Conservation (phyloP, 2,797 vertebrate species). For the Loris lydekkerianus region DNA sequence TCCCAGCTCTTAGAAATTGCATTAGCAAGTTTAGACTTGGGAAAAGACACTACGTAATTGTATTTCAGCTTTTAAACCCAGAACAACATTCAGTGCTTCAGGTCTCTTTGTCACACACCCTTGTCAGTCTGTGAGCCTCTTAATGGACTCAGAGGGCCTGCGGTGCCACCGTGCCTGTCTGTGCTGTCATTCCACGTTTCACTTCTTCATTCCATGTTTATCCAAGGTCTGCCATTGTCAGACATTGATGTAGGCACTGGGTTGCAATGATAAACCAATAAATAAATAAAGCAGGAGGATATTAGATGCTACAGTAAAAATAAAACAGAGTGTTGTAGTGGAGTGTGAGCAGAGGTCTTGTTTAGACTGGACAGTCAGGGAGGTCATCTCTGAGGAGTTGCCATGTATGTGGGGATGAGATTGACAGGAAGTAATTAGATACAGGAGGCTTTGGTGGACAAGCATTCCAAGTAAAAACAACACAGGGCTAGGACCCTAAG, state of each 20-base stretch:
- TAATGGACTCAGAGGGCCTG: neutral
- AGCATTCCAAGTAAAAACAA: neutral
- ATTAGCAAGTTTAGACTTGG: constrained; percentile 8
- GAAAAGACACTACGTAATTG: neutral
- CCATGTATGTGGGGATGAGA: neutral
- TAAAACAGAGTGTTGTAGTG: neutral
- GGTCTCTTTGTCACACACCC: neutral
- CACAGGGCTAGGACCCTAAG: neutral
- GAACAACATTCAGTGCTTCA: neutral
- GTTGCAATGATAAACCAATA: constrained; percentile 7
- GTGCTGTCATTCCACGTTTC: neutral
- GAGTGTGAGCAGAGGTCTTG: neutral
- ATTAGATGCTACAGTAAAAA: neutral
- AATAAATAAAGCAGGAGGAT: constrained; percentile 17
- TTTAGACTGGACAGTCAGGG: neutral
- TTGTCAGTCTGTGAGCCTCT: neutral
- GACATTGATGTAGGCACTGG: neutral
- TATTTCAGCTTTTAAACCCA: neutral
- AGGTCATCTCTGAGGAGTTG: neutral
- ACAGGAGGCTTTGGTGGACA: neutral
- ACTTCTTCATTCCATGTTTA: neutral
- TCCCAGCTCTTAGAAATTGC: neutral
- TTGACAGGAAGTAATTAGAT: neutral
- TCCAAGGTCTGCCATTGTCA: neutral
- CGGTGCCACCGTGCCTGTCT: neutral